These are phyloP conservation scores for Aegotheles bennettii DNA, from an alignment of 2,113 vertebrate species.

Conservation along the genomic window DNA sequence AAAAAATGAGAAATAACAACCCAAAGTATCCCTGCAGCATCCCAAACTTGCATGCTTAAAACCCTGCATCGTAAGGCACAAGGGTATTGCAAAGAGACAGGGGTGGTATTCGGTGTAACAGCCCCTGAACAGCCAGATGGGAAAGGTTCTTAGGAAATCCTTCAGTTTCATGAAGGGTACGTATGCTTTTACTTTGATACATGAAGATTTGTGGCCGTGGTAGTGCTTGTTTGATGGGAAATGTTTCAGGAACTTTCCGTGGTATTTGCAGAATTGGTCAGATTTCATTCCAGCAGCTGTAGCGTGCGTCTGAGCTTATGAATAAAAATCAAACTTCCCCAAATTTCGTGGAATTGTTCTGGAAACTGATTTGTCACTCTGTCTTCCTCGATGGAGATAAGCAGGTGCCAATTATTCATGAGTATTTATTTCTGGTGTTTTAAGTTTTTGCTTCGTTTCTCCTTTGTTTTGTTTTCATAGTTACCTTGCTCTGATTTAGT, in stretches of 20 bases:
- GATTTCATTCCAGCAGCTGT: not conserved
- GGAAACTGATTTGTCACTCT: not conserved
- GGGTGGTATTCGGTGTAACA: not conserved
- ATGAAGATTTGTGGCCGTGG: not conserved
- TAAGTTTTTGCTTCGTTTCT: not conserved
- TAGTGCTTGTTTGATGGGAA: not conserved
- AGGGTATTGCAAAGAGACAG: conserved; percentile 9
- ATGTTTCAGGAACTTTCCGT: conserved; percentile 27
- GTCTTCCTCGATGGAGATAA: not conserved
- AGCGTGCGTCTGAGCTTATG: not conserved
- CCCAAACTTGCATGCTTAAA: conserved; percentile 42
- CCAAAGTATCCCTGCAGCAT: conserved; percentile 55
- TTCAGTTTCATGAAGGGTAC: not conserved
- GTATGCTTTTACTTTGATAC: not conserved
- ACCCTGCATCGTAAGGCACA: not conserved
- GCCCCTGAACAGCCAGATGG: not conserved
- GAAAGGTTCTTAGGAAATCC: not conserved
- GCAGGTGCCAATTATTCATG: not conserved
- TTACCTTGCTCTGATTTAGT: conserved; percentile 20
- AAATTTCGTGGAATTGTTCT: not conserved
- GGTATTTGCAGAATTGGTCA: not conserved
- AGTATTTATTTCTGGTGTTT: not conserved
- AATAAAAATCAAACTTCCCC: conserved; percentile 26
- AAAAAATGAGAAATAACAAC: not conserved
- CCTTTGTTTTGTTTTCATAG: not conserved